Evolutionary conservation across 2,113 vertebrate genomes (phyloP).

Genomic region (Planiliza haematocheilus): DNA sequence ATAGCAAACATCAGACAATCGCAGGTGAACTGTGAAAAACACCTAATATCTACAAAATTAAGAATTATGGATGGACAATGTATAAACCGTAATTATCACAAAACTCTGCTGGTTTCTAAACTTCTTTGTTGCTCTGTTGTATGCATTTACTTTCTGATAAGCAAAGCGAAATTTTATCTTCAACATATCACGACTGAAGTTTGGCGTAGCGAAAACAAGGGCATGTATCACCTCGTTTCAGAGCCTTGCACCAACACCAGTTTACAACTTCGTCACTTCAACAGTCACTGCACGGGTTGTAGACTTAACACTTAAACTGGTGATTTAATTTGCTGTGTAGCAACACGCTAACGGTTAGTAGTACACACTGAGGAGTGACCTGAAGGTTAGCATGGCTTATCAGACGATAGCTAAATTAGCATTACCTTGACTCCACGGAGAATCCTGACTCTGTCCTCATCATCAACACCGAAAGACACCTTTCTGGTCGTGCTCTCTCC

Average conservation of each 20-base stretch:
- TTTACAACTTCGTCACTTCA: constrained; percentile 13
- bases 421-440: constrained; percentile 93
- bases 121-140: rapidly evolving
- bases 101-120: not conserved
- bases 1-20: not conserved
- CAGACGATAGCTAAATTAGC: constrained; percentile 64
- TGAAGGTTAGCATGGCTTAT: constrained; percentile 55
- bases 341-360: constrained; percentile 22
- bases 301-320: not conserved
- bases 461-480: constrained; percentile 91
- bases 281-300: not conserved
- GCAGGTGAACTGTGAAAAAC: not conserved
- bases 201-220: not conserved
- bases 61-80: rapidly evolving
- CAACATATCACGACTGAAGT: not conserved
- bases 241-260: constrained; percentile 33
- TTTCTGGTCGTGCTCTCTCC: constrained; percentile 87
- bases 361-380: not conserved
- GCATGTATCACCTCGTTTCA: not conserved
- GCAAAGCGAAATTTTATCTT: rapidly evolving
- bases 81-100: constrained; percentile 34
- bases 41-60: not conserved
- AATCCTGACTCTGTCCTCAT: constrained; percentile 90
- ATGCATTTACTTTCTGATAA: not conserved
- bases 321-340: not conserved